Percentiles rank a stretch among this genome's conserved stretches.
Evolutionary conservation across 2,797 vertebrate species (phyloP).

Genomic region (Uromys caudimaculatus): DNA sequence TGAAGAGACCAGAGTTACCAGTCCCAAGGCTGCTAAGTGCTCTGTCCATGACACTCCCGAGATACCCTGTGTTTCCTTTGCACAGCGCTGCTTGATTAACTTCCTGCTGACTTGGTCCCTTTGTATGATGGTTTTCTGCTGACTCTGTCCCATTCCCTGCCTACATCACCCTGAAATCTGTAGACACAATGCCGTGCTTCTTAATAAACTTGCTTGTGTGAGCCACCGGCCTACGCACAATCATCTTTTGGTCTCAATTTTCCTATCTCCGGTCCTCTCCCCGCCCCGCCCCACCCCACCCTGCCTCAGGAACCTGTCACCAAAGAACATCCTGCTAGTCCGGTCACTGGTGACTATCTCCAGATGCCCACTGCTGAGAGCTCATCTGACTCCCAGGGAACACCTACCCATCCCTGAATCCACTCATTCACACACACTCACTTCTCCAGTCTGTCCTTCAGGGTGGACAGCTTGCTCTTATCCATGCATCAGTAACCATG

Average conservation of each 20-base stretch:
- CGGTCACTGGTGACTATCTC: neutral
- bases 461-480: neutral
- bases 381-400: neutral
- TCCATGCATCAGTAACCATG: neutral
- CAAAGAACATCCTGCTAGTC: neutral
- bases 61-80: neutral
- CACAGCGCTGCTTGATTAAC: neutral
- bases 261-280: no score
- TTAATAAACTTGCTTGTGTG: no score
- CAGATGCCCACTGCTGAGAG: neutral
- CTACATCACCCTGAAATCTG: neutral
- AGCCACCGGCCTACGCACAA: no score
- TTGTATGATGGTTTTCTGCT: neutral
- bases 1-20: neutral
- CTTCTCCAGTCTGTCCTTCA: neutral
- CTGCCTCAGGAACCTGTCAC: no score
- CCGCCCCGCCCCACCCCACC: no score
- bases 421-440: rapidly evolving
- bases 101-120: neutral
- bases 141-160: neutral
- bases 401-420: neutral
- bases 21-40: neutral
- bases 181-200: no score
- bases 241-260: neutral
- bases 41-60: neutral